Conservation (phyloP, 2,888 invertebrate species). For the Leucophora obtusa region DNA sequence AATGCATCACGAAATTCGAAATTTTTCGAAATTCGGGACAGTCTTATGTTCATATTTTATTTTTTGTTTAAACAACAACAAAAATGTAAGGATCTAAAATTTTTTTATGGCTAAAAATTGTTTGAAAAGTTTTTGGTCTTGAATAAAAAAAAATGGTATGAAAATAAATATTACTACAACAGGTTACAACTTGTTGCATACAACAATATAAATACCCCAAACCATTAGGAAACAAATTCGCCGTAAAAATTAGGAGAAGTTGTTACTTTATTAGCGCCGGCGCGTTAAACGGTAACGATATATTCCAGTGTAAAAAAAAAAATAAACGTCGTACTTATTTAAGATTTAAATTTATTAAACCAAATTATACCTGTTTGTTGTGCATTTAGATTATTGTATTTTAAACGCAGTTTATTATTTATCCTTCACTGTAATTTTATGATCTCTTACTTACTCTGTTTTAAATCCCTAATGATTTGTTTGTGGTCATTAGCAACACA, state of each 20-base stretch:
- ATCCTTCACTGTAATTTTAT: neutral
- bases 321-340: slow-evolving; percentile 9
- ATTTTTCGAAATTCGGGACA: no score
- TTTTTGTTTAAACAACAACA: neutral
- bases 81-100: neutral
- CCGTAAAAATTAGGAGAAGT: slow-evolving; percentile 39
- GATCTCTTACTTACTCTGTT: neutral
- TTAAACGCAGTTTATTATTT: neutral
- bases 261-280: slow-evolving; percentile 27
- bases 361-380: slow-evolving; percentile 18
- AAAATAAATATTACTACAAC: slow-evolving; percentile 29
- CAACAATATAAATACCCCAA: slow-evolving; percentile 30
- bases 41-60: no score
- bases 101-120: neutral
- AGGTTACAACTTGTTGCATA: slow-evolving; percentile 63
- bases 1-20: no score
- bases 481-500: neutral
- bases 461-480: slow-evolving; percentile 1
- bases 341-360: slow-evolving; percentile 1
- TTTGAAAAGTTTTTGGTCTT: neutral
- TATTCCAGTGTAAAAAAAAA: slow-evolving; percentile 31
- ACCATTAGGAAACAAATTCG: slow-evolving; percentile 36
- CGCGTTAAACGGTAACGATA: slow-evolving; percentile 10
- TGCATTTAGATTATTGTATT: neutral
- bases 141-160: neutral